phyloP scores from a whole-genome alignment of 2,797 vertebrate genomes.

The Agapornis canus region DNA sequence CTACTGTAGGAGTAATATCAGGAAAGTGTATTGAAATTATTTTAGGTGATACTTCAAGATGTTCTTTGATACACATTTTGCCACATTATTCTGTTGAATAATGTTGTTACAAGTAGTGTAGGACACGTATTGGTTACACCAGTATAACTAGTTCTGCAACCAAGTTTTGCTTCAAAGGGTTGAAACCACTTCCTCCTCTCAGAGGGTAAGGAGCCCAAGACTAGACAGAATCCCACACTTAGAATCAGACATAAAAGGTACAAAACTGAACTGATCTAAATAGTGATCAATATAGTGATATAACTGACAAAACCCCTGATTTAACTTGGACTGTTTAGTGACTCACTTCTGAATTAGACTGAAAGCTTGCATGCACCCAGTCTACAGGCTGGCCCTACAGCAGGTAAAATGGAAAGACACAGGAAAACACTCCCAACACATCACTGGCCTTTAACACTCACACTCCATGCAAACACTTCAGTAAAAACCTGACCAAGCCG shows the following conservation, averaged over 20 bases:
- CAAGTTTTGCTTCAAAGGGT: neutral
- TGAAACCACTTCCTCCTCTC: neutral
- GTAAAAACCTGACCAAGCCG: neutral
- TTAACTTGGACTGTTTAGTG: neutral
- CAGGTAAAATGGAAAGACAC: neutral
- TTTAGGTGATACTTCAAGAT: neutral
- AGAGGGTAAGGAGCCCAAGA: neutral
- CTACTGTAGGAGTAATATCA: neutral
- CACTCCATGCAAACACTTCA: neutral
- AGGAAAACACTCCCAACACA: neutral
- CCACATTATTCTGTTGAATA: neutral
- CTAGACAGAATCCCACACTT: neutral
- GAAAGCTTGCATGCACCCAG: neutral
- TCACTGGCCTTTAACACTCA: neutral
- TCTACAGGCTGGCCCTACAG: neutral
- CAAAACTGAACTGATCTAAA: neutral
- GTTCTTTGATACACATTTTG: fast-evolving
- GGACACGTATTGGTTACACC: neutral
- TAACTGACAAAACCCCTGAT: fast-evolving
- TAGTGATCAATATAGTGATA: neutral
- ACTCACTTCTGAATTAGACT: neutral
- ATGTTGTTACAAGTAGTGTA: fast-evolving
- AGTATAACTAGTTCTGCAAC: neutral
- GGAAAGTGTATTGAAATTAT: neutral
- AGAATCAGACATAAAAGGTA: neutral